Evolutionary conservation across 2,888 invertebrate species (phyloP).

Genomic region (Lysandra bellargus): DNA sequence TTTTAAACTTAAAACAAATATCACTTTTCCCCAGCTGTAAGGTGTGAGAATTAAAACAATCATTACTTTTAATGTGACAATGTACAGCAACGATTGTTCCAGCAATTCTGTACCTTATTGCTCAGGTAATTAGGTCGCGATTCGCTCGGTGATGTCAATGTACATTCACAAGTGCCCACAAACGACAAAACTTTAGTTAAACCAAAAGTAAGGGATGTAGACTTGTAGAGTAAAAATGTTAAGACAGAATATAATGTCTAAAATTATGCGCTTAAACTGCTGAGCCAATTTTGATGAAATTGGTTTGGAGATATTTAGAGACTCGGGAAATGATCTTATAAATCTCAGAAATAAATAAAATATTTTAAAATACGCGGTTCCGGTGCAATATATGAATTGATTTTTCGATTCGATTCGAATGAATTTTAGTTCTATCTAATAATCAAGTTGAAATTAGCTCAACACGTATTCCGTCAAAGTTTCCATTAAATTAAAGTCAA

Average conservation of each 20-base stretch:
- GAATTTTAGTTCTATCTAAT: too few species aligned
- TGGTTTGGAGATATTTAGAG: too few species aligned
- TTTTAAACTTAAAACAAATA: background rate
- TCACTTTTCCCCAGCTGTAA: background rate
- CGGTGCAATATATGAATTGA: too few species aligned
- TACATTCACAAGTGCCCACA: background rate
- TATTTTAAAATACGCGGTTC: too few species aligned
- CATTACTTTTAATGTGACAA: background rate
- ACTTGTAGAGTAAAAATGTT: background rate
- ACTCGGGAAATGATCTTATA: too few species aligned
- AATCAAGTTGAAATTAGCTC: too few species aligned
- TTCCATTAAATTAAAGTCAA: too few species aligned
- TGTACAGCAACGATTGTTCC: background rate
- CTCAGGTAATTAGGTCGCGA: background rate
- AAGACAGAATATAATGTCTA: background rate
- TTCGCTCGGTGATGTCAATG: background rate
- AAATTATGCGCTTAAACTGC: background rate
- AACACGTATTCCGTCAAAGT: too few species aligned
- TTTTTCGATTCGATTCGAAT: too few species aligned
- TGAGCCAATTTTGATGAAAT: too few species aligned
- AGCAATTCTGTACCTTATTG: background rate
- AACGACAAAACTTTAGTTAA: background rate
- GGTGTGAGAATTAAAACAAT: background rate
- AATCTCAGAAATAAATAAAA: too few species aligned
- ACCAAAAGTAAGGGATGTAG: background rate